These are phyloP conservation scores for Bombus waltoni DNA, from an alignment of 1,140 invertebrate species.

Conservation along the genomic window DNA sequence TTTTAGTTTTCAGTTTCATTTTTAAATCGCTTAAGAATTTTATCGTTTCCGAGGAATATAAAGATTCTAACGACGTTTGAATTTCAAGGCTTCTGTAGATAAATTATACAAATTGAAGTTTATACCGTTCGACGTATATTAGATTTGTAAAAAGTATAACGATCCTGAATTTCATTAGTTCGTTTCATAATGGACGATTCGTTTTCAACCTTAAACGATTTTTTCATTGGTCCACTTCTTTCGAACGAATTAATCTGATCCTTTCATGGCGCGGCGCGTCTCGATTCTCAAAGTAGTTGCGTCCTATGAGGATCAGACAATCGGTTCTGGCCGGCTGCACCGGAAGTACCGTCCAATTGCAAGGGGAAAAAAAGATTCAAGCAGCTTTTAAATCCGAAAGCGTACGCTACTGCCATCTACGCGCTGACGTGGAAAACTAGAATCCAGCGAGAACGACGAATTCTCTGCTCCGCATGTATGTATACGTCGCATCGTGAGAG, in stretches of 20 bases:
- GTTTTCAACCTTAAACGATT: not conserved
- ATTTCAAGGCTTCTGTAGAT: too few species aligned
- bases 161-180: not conserved
- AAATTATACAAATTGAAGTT: not conserved
- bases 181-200: not conserved
- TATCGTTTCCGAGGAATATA: too few species aligned
- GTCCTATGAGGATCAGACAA: not conserved
- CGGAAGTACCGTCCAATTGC: conserved; percentile 34
- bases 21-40: too few species aligned
- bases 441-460: conserved; percentile 58
- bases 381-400: conserved; percentile 64
- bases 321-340: not conserved
- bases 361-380: conserved; percentile 9
- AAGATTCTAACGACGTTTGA: too few species aligned
- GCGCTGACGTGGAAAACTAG: conserved; percentile 63
- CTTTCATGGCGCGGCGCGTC: too few species aligned
- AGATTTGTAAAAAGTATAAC: not conserved
- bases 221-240: too few species aligned
- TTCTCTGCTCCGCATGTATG: conserved; percentile 38
- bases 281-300: not conserved
- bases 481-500: conserved; percentile 36
- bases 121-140: not conserved
- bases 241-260: not conserved
- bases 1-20: too few species aligned
- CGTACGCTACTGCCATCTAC: conserved; percentile 69